Evolutionary conservation across 2,113 vertebrate genomes (phyloP).

Genomic region (Hydrolagus affinis): DNA sequence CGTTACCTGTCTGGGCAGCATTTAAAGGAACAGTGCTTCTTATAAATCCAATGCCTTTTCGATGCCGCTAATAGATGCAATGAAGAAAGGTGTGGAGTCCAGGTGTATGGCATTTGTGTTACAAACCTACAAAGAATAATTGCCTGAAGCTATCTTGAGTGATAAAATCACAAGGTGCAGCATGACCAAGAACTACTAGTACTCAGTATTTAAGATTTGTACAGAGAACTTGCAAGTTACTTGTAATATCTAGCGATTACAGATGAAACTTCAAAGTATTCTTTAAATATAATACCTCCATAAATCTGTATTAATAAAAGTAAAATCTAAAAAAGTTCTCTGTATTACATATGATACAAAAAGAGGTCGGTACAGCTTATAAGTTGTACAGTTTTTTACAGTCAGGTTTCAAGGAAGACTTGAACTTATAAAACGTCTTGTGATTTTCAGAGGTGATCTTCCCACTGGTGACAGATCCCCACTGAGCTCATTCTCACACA

Average conservation of each 20-base stretch:
- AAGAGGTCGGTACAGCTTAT: conserved; percentile 63
- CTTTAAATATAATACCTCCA: conserved; percentile 63
- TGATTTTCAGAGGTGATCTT: conserved; percentile 59
- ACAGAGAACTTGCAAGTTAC: conserved; percentile 67
- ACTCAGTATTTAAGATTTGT: conserved; percentile 64
- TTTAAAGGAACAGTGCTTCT: conserved; percentile 5
- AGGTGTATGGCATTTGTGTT: conserved; percentile 7
- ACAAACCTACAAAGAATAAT: conserved; percentile 22
- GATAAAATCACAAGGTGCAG: conserved; percentile 56
- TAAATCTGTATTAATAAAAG: conserved; percentile 70
- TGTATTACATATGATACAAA: conserved; percentile 76
- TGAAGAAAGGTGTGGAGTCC: conserved; percentile 9
- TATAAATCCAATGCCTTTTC: conserved; percentile 18
- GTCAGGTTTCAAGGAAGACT: conserved; percentile 79
- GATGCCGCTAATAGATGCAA: neutral
- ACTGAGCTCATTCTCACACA: conserved; percentile 40
- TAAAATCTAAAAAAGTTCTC: conserved; percentile 76
- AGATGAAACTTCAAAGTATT: conserved; percentile 55
- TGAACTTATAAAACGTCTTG: conserved; percentile 67
- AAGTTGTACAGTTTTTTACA: conserved; percentile 58
- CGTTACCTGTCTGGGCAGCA: neutral
- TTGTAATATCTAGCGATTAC: conserved; percentile 50
- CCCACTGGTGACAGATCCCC: conserved; percentile 47
- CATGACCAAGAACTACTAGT: conserved; percentile 44
- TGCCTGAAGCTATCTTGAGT: conserved; percentile 50